Percentiles rank a stretch among this genome's conserved stretches.
phyloP scores from a whole-genome alignment of 2,888 invertebrate species.

The Ecdyonurus torrentis region DNA sequence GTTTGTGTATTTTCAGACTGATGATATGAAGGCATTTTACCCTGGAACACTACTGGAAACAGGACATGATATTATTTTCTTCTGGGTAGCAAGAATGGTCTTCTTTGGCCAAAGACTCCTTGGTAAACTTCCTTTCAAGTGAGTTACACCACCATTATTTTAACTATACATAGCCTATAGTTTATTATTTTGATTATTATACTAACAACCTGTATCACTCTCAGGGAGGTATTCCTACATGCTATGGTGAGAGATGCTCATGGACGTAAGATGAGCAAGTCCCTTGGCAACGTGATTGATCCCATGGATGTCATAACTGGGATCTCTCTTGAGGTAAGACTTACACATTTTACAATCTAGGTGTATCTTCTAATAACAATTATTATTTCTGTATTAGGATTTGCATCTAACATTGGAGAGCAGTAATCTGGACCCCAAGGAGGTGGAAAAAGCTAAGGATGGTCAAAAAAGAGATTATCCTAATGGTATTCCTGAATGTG shows the following conservation, averaged over 20 bases:
- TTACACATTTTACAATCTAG: no score
- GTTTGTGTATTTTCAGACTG: constrained; percentile 28
- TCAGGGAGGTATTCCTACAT: constrained; percentile 77
- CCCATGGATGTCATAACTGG: constrained; percentile 91
- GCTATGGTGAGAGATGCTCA: constrained; percentile 96
- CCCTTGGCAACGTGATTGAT: constrained; percentile 93
- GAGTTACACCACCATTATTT: constrained; percentile 16
- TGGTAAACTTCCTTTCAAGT: constrained; percentile 80
- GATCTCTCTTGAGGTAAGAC: constrained; percentile 48
- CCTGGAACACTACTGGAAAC: constrained; percentile 88
- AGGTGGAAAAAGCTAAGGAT: constrained; percentile 55
- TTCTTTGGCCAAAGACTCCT: constrained; percentile 87
- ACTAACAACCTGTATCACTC: background rate
- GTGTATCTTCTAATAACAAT: no score
- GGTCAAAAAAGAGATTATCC: constrained; percentile 46
- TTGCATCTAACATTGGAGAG: constrained; percentile 54
- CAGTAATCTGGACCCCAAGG: constrained; percentile 74
- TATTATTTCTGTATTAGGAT: constrained; percentile 23
- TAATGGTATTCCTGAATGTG: constrained; percentile 92
- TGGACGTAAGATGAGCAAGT: constrained; percentile 98
- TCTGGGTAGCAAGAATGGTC: constrained; percentile 99
- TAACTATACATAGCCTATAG: background rate
- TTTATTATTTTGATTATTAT: background rate
- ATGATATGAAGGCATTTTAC: constrained; percentile 64
- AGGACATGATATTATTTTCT: constrained; percentile 95